These are phyloP conservation scores for Cavia aperea DNA, from an alignment of 2,113 vertebrate genomes.

Conservation along the genomic window DNA sequence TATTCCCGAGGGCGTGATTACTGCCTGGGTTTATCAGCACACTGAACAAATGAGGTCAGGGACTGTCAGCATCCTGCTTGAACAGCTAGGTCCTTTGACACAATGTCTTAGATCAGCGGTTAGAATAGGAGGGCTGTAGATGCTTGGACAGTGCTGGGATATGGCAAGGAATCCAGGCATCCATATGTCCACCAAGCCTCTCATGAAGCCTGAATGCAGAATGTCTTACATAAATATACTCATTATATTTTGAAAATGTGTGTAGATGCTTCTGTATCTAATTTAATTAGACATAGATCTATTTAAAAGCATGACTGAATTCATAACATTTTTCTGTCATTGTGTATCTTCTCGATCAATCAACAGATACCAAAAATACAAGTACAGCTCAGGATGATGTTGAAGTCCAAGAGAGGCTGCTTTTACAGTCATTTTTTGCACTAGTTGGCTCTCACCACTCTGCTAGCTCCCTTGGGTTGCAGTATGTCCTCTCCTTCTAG, in stretches of 20 bases:
- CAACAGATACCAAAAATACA: not conserved
- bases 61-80: not conserved
- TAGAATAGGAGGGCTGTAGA: not conserved
- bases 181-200: not conserved
- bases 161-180: not conserved
- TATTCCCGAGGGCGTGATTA: not conserved
- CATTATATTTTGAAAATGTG: conserved; percentile 3
- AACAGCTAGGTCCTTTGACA: not conserved
- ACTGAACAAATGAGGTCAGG: not conserved
- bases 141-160: not conserved
- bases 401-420: not conserved
- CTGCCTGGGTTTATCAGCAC: not conserved
- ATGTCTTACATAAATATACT: not conserved
- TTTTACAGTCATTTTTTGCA: not conserved
- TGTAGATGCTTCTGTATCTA: conserved; percentile 13
- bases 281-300: conserved; percentile 5
- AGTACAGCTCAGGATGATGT: not conserved
- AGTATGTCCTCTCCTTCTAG: not conserved
- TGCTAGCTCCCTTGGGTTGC: not conserved
- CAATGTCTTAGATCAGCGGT: not conserved
- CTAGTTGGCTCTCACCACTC: not conserved
- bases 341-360: conserved; percentile 18
- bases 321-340: conserved; percentile 26
- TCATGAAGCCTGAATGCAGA: not conserved
- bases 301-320: conserved; percentile 33